Percentiles rank a stretch among this genome's conserved stretches.
Evolutionary conservation across 2,888 invertebrate genomes (phyloP).

Genomic region (Ptilodon capucinus): DNA sequence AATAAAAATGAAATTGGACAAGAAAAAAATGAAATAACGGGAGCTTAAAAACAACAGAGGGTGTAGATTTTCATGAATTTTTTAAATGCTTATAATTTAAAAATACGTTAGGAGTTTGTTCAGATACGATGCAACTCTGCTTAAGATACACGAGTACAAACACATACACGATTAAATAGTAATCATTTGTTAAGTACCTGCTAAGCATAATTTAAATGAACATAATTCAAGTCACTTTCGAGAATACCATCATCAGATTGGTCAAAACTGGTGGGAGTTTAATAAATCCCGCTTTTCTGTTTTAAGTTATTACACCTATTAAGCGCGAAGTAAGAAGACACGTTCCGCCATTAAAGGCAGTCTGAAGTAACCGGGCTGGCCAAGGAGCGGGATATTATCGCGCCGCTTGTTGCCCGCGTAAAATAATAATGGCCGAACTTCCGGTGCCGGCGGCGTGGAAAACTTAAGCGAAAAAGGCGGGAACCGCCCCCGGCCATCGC

Average conservation of each 20-base stretch:
- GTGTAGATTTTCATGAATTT: too few species aligned
- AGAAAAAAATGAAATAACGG: too few species aligned
- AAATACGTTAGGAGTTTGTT: too few species aligned
- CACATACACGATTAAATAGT: too few species aligned
- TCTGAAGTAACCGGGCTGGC: conserved; percentile 57
- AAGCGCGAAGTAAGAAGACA: conserved; percentile 78
- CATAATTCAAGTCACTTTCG: conserved; percentile 28
- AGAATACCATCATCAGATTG: conserved; percentile 37
- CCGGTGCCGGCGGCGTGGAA: conserved; percentile 82
- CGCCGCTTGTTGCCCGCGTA: conserved; percentile 83
- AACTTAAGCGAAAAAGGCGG: conserved; percentile 79
- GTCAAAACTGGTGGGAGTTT: conserved; percentile 46
- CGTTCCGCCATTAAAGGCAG: conserved; percentile 75
- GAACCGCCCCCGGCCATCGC: conserved; percentile 74
- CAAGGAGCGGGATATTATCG: conserved; percentile 80
- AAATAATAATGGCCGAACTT: conserved; percentile 83
- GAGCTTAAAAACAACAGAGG: too few species aligned
- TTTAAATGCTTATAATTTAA: too few species aligned
- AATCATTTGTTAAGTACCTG: too few species aligned
- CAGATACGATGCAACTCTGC: too few species aligned
- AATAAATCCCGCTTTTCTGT: conserved; percentile 70
- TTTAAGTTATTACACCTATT: conserved; percentile 81
- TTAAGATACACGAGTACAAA: too few species aligned
- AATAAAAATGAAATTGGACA: too few species aligned
- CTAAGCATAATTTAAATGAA: too few species aligned